Conservation (phyloP, 2,888 invertebrate genomes). For the Ormyrus labotus region DNA sequence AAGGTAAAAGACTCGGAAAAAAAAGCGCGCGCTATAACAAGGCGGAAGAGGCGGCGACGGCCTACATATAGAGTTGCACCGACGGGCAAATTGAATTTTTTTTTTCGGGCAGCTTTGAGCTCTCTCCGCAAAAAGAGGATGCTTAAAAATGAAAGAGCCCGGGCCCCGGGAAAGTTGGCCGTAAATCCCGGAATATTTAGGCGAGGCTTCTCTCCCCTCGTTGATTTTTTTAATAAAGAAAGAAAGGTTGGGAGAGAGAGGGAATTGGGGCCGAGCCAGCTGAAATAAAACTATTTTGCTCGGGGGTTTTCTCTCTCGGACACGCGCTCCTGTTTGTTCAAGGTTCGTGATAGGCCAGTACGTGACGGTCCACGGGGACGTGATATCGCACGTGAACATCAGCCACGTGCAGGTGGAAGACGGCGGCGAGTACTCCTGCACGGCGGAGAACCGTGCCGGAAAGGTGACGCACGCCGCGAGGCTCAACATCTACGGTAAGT, state of each 20-base stretch:
- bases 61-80: not conserved
- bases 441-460: constrained; percentile 86
- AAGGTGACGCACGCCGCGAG: constrained; percentile 84
- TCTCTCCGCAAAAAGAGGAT: constrained; percentile 9
- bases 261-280: constrained; percentile 16
- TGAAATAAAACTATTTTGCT: constrained; percentile 25
- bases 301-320: not conserved
- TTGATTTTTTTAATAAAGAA: constrained; percentile 36
- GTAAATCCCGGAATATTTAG: constrained; percentile 45
- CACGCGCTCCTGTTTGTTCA: constrained; percentile 60
- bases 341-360: constrained; percentile 88
- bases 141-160: constrained; percentile 33
- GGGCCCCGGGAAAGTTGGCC: not conserved
- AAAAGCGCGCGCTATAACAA: not conserved
- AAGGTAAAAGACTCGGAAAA: not conserved
- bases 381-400: constrained; percentile 90
- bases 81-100: constrained; percentile 41
- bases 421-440: constrained; percentile 88
- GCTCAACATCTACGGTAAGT: constrained; percentile 87
- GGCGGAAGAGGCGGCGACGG: not conserved
- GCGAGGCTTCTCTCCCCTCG: constrained; percentile 10
- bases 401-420: constrained; percentile 87
- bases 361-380: constrained; percentile 87
- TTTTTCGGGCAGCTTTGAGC: constrained; percentile 3
- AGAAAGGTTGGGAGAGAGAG: constrained; percentile 1